A percentile compares a stretch with the other conserved stretches of the same genome.
Evolutionary conservation across 2,113 vertebrate genomes (phyloP).

Genomic region (Empidonax alnorum): DNA sequence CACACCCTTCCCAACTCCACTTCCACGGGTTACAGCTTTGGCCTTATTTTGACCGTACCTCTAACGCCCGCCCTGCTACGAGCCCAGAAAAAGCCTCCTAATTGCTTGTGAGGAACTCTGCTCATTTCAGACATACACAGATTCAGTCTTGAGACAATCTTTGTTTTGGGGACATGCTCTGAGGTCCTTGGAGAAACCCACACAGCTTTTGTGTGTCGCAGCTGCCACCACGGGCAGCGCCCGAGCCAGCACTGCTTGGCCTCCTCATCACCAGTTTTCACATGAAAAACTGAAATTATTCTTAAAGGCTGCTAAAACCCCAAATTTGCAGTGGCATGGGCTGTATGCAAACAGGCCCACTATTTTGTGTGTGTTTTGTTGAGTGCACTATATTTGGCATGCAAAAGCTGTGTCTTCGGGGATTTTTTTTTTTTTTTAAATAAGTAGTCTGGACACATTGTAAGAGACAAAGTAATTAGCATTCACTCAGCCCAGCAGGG

Average conservation of each 20-base stretch:
- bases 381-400: slow-evolving; percentile 55
- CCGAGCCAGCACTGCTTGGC: not conserved
- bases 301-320: not conserved
- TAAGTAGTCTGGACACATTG: slow-evolving; percentile 59
- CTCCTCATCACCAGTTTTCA: not conserved
- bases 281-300: not conserved
- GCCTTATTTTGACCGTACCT: not conserved
- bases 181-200: not conserved
- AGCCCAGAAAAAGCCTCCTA: not conserved
- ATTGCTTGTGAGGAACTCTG: not conserved
- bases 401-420: slow-evolving; percentile 48
- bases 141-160: not conserved
- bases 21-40: not conserved
- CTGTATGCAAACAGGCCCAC: not conserved
- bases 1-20: not conserved
- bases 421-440: slow-evolving; percentile 12
- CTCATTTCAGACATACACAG: not conserved
- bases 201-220: not conserved
- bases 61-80: accelerated
- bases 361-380: not conserved
- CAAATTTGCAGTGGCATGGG: not conserved
- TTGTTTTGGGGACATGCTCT: not conserved
- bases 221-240: not conserved
- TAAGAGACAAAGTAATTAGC: slow-evolving; percentile 68
- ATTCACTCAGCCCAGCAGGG: slow-evolving; percentile 68